A percentile compares a stretch with the other conserved stretches of the same genome.
Evolutionary conservation across 1,140 invertebrate genomes (phyloP).

Genomic region (Oncopodura yosiiana): DNA sequence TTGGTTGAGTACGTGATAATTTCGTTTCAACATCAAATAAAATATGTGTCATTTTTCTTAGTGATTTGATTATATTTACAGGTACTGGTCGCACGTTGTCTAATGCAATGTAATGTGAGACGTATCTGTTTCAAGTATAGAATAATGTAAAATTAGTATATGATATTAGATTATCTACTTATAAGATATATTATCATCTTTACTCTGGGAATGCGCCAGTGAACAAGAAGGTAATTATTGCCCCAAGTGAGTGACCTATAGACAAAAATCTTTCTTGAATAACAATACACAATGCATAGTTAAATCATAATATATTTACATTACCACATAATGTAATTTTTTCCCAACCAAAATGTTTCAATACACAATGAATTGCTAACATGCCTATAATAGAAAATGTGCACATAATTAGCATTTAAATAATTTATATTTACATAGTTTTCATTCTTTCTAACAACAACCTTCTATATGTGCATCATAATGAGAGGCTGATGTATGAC

Average conservation of each 20-base stretch:
- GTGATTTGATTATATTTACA: constrained; percentile 10
- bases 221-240: constrained; percentile 37
- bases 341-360: constrained; percentile 39
- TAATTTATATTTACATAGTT: no score
- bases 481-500: constrained; percentile 34
- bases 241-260: constrained; percentile 42
- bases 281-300: constrained; percentile 37
- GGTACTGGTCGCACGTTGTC: constrained; percentile 27
- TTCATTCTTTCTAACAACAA: no score
- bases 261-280: constrained; percentile 40
- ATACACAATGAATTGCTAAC: constrained; percentile 35
- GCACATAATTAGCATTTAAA: no score
- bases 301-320: constrained; percentile 36
- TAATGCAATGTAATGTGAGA: constrained; percentile 25
- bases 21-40: constrained; percentile 24
- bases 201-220: constrained; percentile 37
- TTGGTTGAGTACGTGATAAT: constrained; percentile 11
- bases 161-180: neutral
- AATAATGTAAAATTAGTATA: neutral
- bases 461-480: constrained; percentile 35
- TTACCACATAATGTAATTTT: constrained; percentile 39
- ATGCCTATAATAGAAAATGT: no score
- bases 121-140: constrained; percentile 14
- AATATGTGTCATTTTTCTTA: neutral
- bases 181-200: constrained; percentile 30